phyloP scores from a whole-genome alignment of 2,888 invertebrate species.

The Ctena decussata region DNA sequence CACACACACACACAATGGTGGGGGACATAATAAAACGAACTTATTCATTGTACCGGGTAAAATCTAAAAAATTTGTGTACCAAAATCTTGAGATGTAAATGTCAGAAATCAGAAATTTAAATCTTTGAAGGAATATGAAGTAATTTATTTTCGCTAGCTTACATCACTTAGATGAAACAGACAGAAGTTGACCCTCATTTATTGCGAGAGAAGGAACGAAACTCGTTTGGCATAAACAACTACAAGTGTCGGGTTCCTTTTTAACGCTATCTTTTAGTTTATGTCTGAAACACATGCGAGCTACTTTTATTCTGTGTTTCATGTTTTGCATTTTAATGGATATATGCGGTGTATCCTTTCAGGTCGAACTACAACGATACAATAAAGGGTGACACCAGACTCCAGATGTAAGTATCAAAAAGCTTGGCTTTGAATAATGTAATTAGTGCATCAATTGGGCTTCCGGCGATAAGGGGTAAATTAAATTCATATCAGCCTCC shows the following conservation, averaged over 20 bases:
- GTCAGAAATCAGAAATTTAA: background rate
- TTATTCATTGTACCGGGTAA: no score
- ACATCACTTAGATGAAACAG: background rate
- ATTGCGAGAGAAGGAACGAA: background rate
- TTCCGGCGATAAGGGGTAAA: no score
- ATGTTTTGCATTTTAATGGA: background rate
- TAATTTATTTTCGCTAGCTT: background rate
- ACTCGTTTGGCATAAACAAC: background rate
- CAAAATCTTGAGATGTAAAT: background rate
- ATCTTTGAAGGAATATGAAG: constrained; percentile 1
- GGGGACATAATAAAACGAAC: no score
- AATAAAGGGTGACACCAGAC: background rate
- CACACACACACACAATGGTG: no score
- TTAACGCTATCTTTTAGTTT: background rate
- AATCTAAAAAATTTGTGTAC: no score
- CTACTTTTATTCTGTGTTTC: background rate
- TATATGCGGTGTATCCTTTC: background rate
- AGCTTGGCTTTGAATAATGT: background rate
- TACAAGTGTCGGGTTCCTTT: background rate
- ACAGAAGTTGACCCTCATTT: constrained; percentile 1
- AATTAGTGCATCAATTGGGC: background rate
- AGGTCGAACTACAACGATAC: background rate
- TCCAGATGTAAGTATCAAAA: constrained; percentile 6
- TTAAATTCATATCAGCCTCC: no score
- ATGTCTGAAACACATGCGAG: background rate